Evolutionary conservation across 1,140 invertebrate genomes (phyloP).

Genomic region (Camponotus vicinus): DNA sequence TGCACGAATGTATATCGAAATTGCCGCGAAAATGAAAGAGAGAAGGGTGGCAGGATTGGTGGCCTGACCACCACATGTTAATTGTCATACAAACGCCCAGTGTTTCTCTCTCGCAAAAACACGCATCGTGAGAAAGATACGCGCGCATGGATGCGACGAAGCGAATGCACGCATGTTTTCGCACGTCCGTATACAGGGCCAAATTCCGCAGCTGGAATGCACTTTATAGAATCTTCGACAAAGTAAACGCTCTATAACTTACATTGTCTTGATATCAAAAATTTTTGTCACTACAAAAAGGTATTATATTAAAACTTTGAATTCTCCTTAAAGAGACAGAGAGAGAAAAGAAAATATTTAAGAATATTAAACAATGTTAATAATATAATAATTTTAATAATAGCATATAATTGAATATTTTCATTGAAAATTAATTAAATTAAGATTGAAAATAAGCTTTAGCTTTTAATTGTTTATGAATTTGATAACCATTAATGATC

Average conservation of each 20-base stretch:
- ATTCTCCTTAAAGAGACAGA: background rate
- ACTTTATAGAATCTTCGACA: background rate
- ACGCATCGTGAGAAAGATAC: slow-evolving; percentile 47
- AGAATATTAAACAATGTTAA: background rate
- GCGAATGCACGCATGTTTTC: slow-evolving; percentile 7
- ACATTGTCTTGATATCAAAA: background rate
- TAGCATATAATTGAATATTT: background rate
- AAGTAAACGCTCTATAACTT: no score
- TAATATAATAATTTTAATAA: background rate
- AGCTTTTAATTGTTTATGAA: background rate
- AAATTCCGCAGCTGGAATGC: background rate
- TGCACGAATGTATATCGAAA: slow-evolving; percentile 10
- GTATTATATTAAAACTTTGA: background rate
- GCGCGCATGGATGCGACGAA: background rate
- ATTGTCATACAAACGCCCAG: slow-evolving; percentile 78
- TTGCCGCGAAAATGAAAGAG: slow-evolving; percentile 42
- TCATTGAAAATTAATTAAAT: background rate
- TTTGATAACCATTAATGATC: background rate
- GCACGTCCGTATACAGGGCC: background rate
- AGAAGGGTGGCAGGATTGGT: slow-evolving; percentile 61
- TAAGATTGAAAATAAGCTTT: slow-evolving; percentile 13
- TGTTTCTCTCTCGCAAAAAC: slow-evolving; percentile 74
- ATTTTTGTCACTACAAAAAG: background rate
- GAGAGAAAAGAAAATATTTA: background rate
- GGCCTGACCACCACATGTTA: slow-evolving; percentile 77